phyloP scores from a whole-genome alignment of 2,113 vertebrate genomes.

The Origma solitaria region DNA sequence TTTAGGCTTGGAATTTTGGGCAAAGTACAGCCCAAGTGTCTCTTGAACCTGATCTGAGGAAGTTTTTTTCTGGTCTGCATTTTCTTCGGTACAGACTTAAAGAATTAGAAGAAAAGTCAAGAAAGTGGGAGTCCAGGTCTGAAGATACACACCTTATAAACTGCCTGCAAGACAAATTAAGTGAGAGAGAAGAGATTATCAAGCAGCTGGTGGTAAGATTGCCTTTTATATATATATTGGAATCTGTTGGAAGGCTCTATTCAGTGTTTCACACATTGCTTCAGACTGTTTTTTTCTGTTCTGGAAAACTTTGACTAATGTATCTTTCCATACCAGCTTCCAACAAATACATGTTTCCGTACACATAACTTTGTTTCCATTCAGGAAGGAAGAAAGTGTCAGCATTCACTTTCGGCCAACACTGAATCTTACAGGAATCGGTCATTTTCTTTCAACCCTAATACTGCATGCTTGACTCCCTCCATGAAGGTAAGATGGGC shows the following conservation, averaged over 20 bases:
- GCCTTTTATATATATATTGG: background rate
- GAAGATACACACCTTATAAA: slow-evolving; percentile 83
- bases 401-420: slow-evolving; percentile 75
- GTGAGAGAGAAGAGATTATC: slow-evolving; percentile 86
- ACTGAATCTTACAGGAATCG: slow-evolving; percentile 77
- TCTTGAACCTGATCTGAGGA: background rate
- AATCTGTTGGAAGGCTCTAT: background rate
- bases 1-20: background rate
- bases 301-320: background rate
- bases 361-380: slow-evolving; percentile 12
- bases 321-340: background rate
- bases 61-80: background rate
- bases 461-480: slow-evolving; percentile 79
- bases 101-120: slow-evolving; percentile 83
- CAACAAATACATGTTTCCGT: background rate
- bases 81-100: slow-evolving; percentile 48
- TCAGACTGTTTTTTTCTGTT: background rate
- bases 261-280: background rate
- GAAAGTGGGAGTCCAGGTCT: slow-evolving; percentile 74
- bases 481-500: slow-evolving; percentile 83
- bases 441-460: slow-evolving; percentile 83
- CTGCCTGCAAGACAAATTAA: slow-evolving; percentile 85
- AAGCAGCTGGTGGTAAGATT: slow-evolving; percentile 85
- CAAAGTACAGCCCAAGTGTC: background rate
- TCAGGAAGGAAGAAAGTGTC: slow-evolving; percentile 88